Evolutionary conservation across 2,797 vertebrate genomes (phyloP).

Genomic region (Macrochelys suwanniensis): DNA sequence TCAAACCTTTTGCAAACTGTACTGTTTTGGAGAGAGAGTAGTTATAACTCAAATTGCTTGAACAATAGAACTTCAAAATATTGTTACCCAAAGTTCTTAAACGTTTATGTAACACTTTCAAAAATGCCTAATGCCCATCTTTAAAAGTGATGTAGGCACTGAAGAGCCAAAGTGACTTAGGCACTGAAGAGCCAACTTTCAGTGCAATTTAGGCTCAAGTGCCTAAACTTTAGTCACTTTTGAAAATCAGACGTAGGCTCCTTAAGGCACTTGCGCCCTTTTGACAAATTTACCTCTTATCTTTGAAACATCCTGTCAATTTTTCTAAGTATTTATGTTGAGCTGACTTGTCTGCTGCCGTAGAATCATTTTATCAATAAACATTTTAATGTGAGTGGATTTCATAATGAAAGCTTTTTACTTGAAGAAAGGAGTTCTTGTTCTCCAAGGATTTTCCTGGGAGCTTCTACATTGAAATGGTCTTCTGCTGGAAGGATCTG

Average conservation of each 20-base stretch:
- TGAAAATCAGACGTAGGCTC: not conserved
- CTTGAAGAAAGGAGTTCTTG: slow-evolving; percentile 40
- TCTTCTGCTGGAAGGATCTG: not conserved
- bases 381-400: slow-evolving; percentile 36
- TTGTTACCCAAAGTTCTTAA: not conserved
- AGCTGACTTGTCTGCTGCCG: not conserved
- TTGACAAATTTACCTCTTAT: not conserved
- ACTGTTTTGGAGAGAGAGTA: fast-evolving
- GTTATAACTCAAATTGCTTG: not conserved
- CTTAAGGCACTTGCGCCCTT: not conserved
- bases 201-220: too few species aligned
- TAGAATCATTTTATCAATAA: slow-evolving; percentile 16
- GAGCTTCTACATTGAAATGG: not conserved
- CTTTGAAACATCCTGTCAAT: not conserved
- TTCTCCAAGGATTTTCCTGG: not conserved
- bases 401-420: slow-evolving; percentile 24
- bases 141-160: not conserved
- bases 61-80: not conserved
- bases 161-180: not conserved
- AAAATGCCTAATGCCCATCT: not conserved
- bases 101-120: not conserved
- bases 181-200: too few species aligned
- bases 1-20: not conserved
- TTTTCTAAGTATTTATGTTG: slow-evolving; percentile 3
- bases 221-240: not conserved